A percentile compares a stretch with the other conserved stretches of the same genome.
Evolutionary conservation across 2,113 vertebrate species (phyloP).

Genomic region (Pteruthius melanotis): DNA sequence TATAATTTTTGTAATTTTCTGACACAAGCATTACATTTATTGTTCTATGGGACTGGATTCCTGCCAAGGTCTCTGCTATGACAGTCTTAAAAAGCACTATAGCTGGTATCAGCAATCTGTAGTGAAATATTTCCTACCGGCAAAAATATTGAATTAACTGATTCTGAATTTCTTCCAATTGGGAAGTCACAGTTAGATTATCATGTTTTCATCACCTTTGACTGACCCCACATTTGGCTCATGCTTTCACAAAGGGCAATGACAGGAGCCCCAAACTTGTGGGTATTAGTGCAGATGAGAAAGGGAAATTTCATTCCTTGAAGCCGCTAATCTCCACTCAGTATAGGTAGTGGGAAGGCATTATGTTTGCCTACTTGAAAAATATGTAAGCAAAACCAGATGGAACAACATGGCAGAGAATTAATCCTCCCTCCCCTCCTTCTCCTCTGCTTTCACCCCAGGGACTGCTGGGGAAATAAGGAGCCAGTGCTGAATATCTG

Average conservation of each 20-base stretch:
- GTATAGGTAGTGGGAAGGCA: neutral
- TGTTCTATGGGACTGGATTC: constrained; percentile 11
- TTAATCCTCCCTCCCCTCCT: neutral
- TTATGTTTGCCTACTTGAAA: neutral
- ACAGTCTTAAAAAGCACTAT: neutral
- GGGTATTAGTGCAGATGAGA: neutral
- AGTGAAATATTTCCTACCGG: constrained; percentile 33
- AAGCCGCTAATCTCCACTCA: neutral
- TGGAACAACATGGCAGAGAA: neutral
- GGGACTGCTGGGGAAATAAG: neutral
- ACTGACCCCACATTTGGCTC: neutral
- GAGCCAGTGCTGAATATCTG: neutral
- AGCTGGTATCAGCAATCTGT: constrained; percentile 5
- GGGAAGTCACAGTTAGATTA: neutral
- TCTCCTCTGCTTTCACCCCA: neutral
- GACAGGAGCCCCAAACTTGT: neutral
- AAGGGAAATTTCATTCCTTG: neutral
- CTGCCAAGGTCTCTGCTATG: constrained; percentile 36
- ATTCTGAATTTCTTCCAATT: neutral
- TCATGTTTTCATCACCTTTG: neutral
- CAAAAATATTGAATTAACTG: constrained; percentile 2
- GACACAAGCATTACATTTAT: neutral
- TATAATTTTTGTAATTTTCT: neutral
- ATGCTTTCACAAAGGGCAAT: neutral
- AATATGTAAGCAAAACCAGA: neutral